phyloP scores from a whole-genome alignment of 2,113 vertebrate species.

The Cololabis saira region DNA sequence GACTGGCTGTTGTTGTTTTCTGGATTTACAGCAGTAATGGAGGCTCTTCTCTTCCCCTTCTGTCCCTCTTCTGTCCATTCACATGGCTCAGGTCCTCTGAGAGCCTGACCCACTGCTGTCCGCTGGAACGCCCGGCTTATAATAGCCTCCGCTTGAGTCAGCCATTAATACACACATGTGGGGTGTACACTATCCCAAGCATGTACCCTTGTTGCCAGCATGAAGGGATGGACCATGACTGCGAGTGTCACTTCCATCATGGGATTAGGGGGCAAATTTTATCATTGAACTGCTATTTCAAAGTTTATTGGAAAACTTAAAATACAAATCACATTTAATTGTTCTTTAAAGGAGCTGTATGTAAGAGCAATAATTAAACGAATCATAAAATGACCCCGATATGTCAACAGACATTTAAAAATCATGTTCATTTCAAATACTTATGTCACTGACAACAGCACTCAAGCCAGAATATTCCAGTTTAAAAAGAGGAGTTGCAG shows the following conservation, averaged over 20 bases:
- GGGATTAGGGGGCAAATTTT: neutral
- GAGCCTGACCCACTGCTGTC: slow-evolving; percentile 34
- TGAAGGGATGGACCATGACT: slow-evolving; percentile 20
- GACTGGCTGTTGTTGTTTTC: slow-evolving; percentile 66
- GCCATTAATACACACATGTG: slow-evolving; percentile 71
- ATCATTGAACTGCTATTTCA: slow-evolving; percentile 6
- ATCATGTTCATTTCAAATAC: too few relatives aligned
- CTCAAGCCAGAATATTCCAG: too few relatives aligned
- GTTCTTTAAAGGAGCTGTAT: too few relatives aligned
- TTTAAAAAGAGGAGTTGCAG: too few relatives aligned
- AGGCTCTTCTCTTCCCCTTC: slow-evolving; percentile 48
- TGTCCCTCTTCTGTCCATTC: slow-evolving; percentile 70
- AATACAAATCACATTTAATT: too few relatives aligned
- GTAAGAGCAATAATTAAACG: too few relatives aligned
- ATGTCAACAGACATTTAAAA: too few relatives aligned
- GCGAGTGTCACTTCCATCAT: neutral
- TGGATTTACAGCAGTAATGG: slow-evolving; percentile 68
- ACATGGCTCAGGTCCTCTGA: slow-evolving; percentile 44
- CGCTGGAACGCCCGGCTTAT: slow-evolving; percentile 66
- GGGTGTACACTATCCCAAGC: slow-evolving; percentile 56
- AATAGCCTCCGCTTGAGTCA: slow-evolving; percentile 79
- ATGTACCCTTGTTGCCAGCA: slow-evolving; percentile 52
- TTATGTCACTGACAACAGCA: too few relatives aligned
- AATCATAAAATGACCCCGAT: too few relatives aligned
- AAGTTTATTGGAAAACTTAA: too few relatives aligned